These are phyloP conservation scores for Trinorchestia longiramus DNA, from an alignment of 1,140 invertebrate genomes.

Conservation along the genomic window DNA sequence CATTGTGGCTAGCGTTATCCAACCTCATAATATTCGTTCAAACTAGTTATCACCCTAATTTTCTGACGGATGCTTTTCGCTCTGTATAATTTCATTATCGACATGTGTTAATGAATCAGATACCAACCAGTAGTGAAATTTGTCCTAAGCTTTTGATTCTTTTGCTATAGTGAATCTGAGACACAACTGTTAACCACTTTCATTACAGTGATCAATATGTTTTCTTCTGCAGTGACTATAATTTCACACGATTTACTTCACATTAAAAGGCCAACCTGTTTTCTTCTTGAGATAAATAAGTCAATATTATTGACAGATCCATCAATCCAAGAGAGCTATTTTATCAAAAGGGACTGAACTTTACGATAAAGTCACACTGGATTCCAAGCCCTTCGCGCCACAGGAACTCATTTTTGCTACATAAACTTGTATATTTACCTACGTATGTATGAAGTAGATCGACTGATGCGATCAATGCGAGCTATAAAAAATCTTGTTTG, in stretches of 20 bases:
- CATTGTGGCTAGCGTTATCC: not conserved
- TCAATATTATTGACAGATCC: not conserved
- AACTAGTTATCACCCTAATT: not conserved
- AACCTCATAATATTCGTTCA: not conserved
- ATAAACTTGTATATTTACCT: not conserved
- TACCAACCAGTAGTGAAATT: not conserved
- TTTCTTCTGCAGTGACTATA: not conserved
- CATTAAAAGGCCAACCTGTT: not conserved
- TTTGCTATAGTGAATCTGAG: not conserved
- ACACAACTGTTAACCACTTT: not conserved
- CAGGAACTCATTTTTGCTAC: not conserved
- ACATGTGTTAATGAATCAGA: not conserved
- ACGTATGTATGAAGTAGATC: not conserved
- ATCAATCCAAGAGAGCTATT: not conserved
- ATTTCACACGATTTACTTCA: not conserved
- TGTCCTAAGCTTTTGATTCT: not conserved
- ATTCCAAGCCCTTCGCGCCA: not conserved
- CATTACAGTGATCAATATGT: not conserved
- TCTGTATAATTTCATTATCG: not conserved
- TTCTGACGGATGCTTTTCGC: not conserved
- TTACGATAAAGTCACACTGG: not conserved
- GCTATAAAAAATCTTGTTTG: not conserved
- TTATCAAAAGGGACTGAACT: not conserved
- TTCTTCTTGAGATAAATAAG: not conserved
- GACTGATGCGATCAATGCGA: not conserved